Base-by-base conservation (phyloP, 1,140 invertebrate species). In the Drosophila repleta region DNA sequence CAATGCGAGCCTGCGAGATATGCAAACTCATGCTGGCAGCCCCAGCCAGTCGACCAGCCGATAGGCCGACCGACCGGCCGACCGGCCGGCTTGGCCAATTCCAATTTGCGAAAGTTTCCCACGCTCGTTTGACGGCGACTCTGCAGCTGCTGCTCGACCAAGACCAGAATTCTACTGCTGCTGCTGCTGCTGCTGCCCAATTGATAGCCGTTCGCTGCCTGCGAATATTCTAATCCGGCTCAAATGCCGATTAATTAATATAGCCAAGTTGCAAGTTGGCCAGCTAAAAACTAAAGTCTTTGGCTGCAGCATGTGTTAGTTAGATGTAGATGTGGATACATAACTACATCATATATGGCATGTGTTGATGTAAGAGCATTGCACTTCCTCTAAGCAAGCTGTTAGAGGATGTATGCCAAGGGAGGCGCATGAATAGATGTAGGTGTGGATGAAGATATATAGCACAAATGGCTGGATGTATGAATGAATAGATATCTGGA, bases 151-250 rank as follows among this genome's bases (percentile, higher is more conserved):
- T 70, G 67, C 35, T 70, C 52, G 35, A 18, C 35, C 41, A 46
- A n/a, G n/a, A n/a, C n/a, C n/a, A n/a, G 58, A 69, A 63, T 68
- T 2, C 21, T 24, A 4, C 21, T 24, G 21, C 41, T 55, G 66
- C 66, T 46, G 67, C 51, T 57, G 3, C n/a, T n/a, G 61, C 26
- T 71, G 67, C 45, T 51, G 63, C 18, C 52, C 43, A 18, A 18
- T 57, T 57, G 41, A 20, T 13, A 37, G 63, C 43, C 53, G 35
- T 20, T 35, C 11, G 10, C 11, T 17, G 39, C 17, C 17, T 10
- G 15, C 48, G 18, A 48, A 20, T 71, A 58, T 71, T 71, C 68
- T 65, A 70, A 70, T 70, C 52, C 52, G 52, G 21, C 43, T 41
- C 21, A 49, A 35, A 52, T 24, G 26, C 8, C 53, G 52, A 65